These are phyloP conservation scores for Muntiacus reevesi DNA, from an alignment of 2,113 vertebrate genomes.

Conservation along the genomic window DNA sequence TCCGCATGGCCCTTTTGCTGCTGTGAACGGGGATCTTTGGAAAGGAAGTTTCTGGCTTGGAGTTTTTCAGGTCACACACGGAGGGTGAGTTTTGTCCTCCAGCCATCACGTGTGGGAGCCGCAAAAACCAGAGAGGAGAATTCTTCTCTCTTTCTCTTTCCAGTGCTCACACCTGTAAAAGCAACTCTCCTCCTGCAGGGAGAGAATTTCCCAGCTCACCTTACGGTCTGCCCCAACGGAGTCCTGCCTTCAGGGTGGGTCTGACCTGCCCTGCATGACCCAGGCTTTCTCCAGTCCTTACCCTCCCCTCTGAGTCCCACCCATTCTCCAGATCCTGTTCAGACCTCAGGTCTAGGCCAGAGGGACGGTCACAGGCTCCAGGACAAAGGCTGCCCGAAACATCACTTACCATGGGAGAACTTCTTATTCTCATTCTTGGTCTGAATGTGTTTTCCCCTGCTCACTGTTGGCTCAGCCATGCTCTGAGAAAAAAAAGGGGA, in stretches of 20 bases:
- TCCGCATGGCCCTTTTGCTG: neutral
- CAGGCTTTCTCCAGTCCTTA: neutral
- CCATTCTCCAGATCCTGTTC: neutral
- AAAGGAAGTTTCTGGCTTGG: neutral
- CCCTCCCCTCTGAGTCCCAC: neutral
- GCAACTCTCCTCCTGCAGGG: neutral
- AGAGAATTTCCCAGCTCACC: neutral
- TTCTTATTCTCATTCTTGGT: neutral
- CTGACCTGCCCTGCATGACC: neutral
- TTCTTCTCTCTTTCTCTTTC: neutral
- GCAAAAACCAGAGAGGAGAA: neutral
- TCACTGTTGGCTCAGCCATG: neutral
- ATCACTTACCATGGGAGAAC: fast-evolving
- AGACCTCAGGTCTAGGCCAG: neutral
- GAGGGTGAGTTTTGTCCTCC: neutral
- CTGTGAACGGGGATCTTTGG: neutral
- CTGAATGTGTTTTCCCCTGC: neutral
- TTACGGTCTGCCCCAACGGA: fast-evolving
- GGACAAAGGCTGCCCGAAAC: fast-evolving
- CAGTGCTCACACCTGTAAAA: fast-evolving
- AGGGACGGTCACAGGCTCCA: neutral
- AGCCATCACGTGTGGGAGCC: fast-evolving
- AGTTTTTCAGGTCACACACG: neutral
- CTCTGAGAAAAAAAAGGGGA: neutral
- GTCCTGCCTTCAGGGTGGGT: too few relatives aligned